Base-by-base conservation (phyloP, 1,140 invertebrate genomes). In the Ladona fulva region DNA sequence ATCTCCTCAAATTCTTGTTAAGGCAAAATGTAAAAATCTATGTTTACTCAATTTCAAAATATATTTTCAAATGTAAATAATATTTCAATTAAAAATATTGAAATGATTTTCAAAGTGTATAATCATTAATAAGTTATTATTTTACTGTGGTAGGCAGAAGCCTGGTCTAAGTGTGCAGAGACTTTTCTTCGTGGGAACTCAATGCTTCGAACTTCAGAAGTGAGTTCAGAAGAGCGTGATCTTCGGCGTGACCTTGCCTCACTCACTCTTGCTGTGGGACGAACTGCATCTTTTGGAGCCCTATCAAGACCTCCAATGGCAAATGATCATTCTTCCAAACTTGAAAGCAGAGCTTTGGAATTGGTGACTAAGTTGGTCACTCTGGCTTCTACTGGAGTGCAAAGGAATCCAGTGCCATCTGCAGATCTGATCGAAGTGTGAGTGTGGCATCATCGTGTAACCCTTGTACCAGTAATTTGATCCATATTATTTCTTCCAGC, bases 251-350 rank as follows among this genome's bases (percentile, higher is more conserved):
- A 92, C 82, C 84, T 91, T 11, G 88, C 89, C 0, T 90, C 90
- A 0, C 83, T 87, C 1, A 86, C 91, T n/a, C 90, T 91, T 82
- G 87, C 88, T 25, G 80, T 91, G 16, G 90, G 90, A 0, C 84
- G 90, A 19, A 22, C 52, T 6, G 52, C 52, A 3, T 66, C 52
- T 66, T 22, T 66, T 66, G 52, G 52, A 6, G 52, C 52, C 14
- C 52, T 66, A 22, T 66, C 44, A 10, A 10, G 44, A 19, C 44
- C 52, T 66, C 12, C 52, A 3, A 16, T 12, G 5, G n/a, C 14
- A 12, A 66, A 66, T 12, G 12, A 66, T 12, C 16, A 22, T 22
- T 16, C 52, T 66, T 66, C 52, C 5, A 66, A 22, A 22, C 52
- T 66, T 66, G 52, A 66, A 22, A 66, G 52, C 52, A 66, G 52